Evolutionary conservation across 1,140 invertebrate species (phyloP), one percentile per base, ranked within the genome.

Genomic region (Drosophila auraria): DNA sequence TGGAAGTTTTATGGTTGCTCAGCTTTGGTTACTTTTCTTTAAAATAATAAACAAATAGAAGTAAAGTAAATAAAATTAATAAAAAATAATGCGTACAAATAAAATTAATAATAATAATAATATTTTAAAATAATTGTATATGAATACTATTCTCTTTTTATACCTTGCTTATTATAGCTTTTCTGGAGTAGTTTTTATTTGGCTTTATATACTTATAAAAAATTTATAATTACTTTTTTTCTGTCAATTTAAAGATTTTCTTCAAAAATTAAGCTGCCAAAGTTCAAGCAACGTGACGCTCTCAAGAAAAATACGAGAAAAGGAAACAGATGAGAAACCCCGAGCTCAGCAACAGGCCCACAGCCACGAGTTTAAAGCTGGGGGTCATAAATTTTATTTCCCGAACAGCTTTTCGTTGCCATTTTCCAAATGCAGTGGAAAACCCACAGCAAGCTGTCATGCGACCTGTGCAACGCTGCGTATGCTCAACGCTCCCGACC

Each of bases 151-250:
- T 27, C 27, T 6, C 27, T 27, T 1, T 27, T 27, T 27, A 1
- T 27, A 27, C 25, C 5, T 2, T 30, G 17, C 53, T 38, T 58
- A 25, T 38, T 36, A 25, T 3, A 2, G 23, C 56, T 49, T 50
- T 3, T 30, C 23, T 27, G 33, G 3, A 7, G 36, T 9, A 9
- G 44, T 44, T 69, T 61, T 40, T 30, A 12, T 25, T 50, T 27
- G 23, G 17, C 36, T 59, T 69, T 68, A 69, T 76, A 71, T 66
- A 30, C 62, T 66, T 65, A 72, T 80, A 84, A 83, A 77, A 72
- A 68, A 63, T 78, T 84, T 80, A 42, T 15, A 25, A 4, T 54
- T 20, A 27, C 49, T 42, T 36, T n/a, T 14, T 66, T 68, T 63
- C 44, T 47, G 65, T 82, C 70, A 83, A 76, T 76, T 72, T 49